These are phyloP conservation scores for Steinernema feltiae DNA, from an alignment of 1,140 invertebrate genomes.

Conservation along the genomic window DNA sequence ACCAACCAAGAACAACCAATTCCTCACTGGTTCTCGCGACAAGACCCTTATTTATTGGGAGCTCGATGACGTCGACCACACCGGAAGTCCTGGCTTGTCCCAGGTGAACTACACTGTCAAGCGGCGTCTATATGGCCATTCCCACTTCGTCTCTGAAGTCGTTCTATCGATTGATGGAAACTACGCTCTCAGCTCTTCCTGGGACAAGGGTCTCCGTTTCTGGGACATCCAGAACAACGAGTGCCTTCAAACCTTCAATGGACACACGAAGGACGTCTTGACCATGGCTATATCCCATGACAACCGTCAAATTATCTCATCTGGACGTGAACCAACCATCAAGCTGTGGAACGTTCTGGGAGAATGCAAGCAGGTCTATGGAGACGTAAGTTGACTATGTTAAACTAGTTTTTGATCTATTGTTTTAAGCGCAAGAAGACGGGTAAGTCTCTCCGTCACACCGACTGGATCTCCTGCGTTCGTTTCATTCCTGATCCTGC, in stretches of 20 bases:
- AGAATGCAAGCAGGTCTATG: conserved; percentile 97
- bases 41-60: conserved; percentile 96
- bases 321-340: conserved; percentile 92
- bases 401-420: conserved; percentile 14
- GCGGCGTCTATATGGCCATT: conserved; percentile 82
- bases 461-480: conserved; percentile 96
- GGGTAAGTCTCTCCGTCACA: conserved; percentile 88
- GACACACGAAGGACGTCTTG: conserved; percentile 96
- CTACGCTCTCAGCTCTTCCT: conserved; percentile 92
- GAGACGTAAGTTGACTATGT: conserved; percentile 62
- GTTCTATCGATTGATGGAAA: conserved; percentile 88
- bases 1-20: conserved; percentile 91
- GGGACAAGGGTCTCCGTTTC: conserved; percentile 92
- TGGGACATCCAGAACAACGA: conserved; percentile 80
- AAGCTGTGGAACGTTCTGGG: conserved; percentile 98
- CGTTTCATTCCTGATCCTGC: conserved; percentile 91
- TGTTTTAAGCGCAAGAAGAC: conserved; percentile 60
- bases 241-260: conserved; percentile 75
- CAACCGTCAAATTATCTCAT: conserved; percentile 96
- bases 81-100: too few species aligned
- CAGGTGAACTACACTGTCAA: conserved; percentile 70
- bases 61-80: conserved; percentile 72
- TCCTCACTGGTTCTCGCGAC: conserved; percentile 91
- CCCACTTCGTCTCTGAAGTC: conserved; percentile 94
- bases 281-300: conserved; percentile 96